Evolutionary conservation across 2,113 vertebrate genomes (phyloP).

Genomic region (Vidua chalybeata): DNA sequence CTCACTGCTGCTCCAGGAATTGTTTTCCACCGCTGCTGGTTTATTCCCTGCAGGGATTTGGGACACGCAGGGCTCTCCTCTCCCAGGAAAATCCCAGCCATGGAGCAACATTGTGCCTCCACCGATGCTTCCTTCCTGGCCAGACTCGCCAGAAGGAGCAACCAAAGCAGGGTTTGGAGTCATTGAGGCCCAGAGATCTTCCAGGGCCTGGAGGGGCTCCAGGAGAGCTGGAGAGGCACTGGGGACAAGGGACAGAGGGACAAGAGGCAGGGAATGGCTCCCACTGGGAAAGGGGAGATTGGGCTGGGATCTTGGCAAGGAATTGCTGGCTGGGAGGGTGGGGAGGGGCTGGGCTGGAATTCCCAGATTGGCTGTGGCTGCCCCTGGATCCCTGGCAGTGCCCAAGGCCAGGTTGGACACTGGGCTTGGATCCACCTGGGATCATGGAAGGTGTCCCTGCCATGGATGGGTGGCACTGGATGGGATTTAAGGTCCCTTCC

Average conservation of each 20-base stretch:
- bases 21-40: background rate
- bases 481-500: background rate
- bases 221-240: background rate
- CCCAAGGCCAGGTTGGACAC: background rate
- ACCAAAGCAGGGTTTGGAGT: background rate
- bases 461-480: fast-evolving
- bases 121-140: background rate
- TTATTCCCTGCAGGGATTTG: background rate
- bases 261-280: background rate
- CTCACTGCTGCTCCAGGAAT: background rate
- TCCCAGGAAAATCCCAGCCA: background rate
- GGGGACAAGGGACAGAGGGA: background rate
- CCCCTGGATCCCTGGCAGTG: background rate
- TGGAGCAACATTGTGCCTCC: background rate
- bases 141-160: background rate
- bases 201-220: background rate
- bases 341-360: background rate
- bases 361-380: background rate
- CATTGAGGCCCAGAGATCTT: background rate
- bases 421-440: fast-evolving
- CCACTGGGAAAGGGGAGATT: background rate
- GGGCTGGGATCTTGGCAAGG: background rate
- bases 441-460: background rate
- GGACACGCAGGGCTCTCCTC: background rate
- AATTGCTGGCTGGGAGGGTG: background rate